Conservation (phyloP, 2,113 vertebrate species). For the Sula dactylatra region DNA sequence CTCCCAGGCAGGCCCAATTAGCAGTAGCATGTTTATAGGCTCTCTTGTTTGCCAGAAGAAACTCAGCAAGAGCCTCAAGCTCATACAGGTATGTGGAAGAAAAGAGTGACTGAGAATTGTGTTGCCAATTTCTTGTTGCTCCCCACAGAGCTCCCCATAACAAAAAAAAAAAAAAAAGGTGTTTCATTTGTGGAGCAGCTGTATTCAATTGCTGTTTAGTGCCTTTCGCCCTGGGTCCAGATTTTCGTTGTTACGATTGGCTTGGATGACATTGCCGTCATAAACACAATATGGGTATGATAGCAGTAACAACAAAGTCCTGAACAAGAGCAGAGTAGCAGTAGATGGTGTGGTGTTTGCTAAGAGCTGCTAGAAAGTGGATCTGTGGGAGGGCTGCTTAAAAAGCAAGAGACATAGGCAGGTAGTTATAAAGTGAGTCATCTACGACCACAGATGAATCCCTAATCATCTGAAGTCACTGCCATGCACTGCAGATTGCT, state of each 20-base stretch:
- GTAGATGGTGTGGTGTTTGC: not conserved
- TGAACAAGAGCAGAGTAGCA: not conserved
- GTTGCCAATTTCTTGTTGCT: not conserved
- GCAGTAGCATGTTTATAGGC: not conserved
- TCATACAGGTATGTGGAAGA: not conserved
- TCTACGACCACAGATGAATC: constrained; percentile 16
- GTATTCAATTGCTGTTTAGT: not conserved
- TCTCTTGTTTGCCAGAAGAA: not conserved
- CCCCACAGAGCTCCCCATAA: not conserved
- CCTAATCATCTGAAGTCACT: not conserved
- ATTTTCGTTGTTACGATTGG: not conserved
- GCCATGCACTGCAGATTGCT: not conserved
- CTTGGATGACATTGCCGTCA: not conserved
- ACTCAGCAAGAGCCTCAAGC: not conserved
- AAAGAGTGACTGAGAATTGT: fast-evolving
- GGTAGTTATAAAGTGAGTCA: not conserved
- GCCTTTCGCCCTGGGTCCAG: not conserved
- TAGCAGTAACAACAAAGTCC: not conserved
- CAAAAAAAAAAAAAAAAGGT: not conserved
- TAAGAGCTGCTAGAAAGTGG: not conserved
- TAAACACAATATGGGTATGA: not conserved
- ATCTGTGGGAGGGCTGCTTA: not conserved
- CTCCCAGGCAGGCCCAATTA: not conserved
- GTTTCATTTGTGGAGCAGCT: not conserved
- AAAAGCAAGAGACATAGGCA: constrained; percentile 4